phyloP scores from a whole-genome alignment of 2,797 vertebrate species.

The Sparus aurata region DNA sequence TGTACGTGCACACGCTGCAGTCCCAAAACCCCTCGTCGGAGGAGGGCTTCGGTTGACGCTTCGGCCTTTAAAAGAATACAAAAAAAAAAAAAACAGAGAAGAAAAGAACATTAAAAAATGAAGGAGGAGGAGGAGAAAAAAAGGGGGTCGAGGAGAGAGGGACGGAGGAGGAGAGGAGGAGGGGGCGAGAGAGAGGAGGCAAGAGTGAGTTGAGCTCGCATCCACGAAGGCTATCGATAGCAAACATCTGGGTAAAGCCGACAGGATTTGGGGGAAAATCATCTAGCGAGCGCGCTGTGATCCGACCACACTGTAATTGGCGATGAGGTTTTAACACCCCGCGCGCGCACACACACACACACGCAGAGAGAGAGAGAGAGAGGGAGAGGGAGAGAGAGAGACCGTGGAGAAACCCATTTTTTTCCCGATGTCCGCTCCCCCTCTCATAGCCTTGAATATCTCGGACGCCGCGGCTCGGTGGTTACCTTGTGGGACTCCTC shows the following conservation, averaged over 20 bases:
- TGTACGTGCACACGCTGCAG: constrained; percentile 99
- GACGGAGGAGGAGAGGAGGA: background rate
- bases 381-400: constrained; percentile 45
- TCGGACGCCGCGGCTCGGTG: constrained; percentile 48
- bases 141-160: constrained; percentile 1
- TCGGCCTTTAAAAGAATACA: constrained; percentile 91
- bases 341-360: constrained; percentile 45
- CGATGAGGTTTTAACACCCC: constrained; percentile 88
- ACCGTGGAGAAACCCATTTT: constrained; percentile 74
- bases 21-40: constrained; percentile 99
- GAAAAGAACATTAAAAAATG: constrained; percentile 14
- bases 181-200: constrained; percentile 12
- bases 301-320: constrained; percentile 82
- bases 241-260: constrained; percentile 78
- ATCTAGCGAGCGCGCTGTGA: constrained; percentile 75
- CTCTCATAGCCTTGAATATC: constrained; percentile 38
- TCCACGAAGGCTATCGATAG: constrained; percentile 68
- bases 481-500: constrained; percentile 99
- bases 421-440: constrained; percentile 66
- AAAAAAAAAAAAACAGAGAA: constrained; percentile 33
- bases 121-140: constrained; percentile 7
- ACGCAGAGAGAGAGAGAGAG: constrained; percentile 23
- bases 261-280: constrained; percentile 72
- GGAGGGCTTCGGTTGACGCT: constrained; percentile 97
- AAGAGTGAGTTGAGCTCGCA: constrained; percentile 67